Percentiles rank a stretch among this genome's conserved stretches.
Conservation (phyloP, 2,888 invertebrate species). For the Aphodius granarius region DNA sequence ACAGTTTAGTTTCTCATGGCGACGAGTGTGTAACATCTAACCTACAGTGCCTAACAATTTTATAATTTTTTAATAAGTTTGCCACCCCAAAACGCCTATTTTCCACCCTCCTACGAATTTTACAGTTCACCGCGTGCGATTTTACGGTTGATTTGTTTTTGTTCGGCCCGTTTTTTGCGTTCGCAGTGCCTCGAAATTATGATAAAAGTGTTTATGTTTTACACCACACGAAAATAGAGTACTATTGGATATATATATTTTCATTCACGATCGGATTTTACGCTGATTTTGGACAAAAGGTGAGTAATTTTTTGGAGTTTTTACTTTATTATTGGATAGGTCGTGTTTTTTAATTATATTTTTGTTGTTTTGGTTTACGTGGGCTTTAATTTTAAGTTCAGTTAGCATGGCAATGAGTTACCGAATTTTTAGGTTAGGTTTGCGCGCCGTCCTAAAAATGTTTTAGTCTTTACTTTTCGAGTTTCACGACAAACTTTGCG, state of each 20-base stretch:
- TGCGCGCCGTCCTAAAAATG: conserved; percentile 26
- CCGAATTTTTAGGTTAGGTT: neutral
- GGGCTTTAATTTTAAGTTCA: conserved; percentile 37
- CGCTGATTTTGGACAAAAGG: conserved; percentile 34
- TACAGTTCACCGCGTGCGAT: neutral
- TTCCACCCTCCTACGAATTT: conserved; percentile 29
- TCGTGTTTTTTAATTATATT: neutral
- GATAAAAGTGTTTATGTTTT: conserved; percentile 41
- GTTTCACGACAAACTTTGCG: conserved; percentile 31
- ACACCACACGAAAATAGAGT: conserved; percentile 40
- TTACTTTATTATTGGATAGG: conserved; percentile 1
- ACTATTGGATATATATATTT: conserved; percentile 34
- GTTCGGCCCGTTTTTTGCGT: neutral
- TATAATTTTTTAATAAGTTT: conserved; percentile 37
- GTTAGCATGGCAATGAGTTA: conserved; percentile 33
- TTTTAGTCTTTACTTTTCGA: conserved; percentile 13
- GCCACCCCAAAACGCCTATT: conserved; percentile 28
- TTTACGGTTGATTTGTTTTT: neutral
- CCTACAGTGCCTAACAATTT: conserved; percentile 33
- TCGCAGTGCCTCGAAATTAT: conserved; percentile 31
- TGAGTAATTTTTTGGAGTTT: conserved; percentile 24
- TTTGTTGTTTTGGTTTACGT: conserved; percentile 22
- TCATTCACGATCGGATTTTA: conserved; percentile 21
- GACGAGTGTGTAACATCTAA: conserved; percentile 35
- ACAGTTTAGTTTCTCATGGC: conserved; percentile 36